A percentile compares a stretch with the other conserved stretches of the same genome.
Evolutionary conservation across 2,113 vertebrate species (phyloP).

Genomic region (Pampusana beccarii): DNA sequence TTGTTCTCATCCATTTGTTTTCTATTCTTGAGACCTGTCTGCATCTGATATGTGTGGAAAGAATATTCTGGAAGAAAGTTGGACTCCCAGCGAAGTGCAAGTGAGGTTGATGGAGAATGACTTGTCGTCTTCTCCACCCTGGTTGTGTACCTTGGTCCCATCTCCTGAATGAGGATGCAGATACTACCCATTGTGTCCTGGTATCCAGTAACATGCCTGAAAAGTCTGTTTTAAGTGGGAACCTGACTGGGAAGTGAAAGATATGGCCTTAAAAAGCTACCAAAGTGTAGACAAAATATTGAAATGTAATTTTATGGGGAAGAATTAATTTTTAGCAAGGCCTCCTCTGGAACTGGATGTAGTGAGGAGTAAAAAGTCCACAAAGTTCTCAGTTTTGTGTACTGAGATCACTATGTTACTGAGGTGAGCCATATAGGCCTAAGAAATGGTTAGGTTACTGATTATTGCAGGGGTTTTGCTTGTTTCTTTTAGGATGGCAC

Average conservation of each 20-base stretch:
- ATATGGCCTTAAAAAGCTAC: not conserved
- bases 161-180: not conserved
- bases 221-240: not conserved
- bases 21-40: not conserved
- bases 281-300: not conserved
- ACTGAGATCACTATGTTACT: not conserved
- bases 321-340: not conserved
- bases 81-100: not conserved
- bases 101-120: not conserved
- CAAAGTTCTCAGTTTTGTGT: not conserved
- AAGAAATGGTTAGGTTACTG: not conserved
- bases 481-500: not conserved
- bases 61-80: not conserved
- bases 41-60: not conserved
- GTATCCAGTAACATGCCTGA: not conserved
- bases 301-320: not conserved
- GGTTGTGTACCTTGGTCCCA: not conserved
- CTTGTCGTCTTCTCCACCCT: not conserved
- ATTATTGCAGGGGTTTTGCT: not conserved
- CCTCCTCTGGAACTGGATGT: not conserved
- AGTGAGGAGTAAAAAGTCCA: not conserved
- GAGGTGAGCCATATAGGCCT: not conserved
- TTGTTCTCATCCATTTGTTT: not conserved
- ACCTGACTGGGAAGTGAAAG: not conserved
- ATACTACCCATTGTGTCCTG: not conserved